phyloP scores from a whole-genome alignment of 2,113 vertebrate species.

The Felis chaus region DNA sequence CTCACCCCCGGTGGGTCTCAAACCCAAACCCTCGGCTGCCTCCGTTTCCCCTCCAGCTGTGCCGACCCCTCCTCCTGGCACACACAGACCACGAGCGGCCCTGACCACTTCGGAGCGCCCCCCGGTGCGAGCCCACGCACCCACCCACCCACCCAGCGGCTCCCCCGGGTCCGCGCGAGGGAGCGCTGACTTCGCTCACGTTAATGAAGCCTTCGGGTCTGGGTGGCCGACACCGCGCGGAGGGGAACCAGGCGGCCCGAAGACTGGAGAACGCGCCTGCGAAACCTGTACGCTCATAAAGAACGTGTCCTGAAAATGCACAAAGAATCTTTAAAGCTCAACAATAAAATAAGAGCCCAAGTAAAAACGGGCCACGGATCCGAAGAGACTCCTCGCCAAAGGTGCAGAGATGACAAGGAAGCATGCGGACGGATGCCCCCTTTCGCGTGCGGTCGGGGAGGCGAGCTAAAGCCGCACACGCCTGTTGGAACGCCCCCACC shows the following conservation, averaged over 20 bases:
- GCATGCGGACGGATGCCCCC: background rate
- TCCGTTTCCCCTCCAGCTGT: background rate
- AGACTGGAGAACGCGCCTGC: background rate
- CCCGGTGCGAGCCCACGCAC: background rate
- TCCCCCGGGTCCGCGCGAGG: too few species aligned
- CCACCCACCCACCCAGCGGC: background rate
- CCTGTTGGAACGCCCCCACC: background rate
- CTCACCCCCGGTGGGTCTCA: too few species aligned
- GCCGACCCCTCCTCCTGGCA: background rate
- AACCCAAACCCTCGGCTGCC: background rate
- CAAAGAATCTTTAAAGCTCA: background rate
- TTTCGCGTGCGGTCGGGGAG: background rate
- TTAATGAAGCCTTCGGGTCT: background rate
- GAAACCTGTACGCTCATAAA: fast-evolving
- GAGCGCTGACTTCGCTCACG: background rate
- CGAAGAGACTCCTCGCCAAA: background rate
- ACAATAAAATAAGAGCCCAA: background rate
- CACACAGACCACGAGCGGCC: background rate
- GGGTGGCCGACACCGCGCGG: background rate
- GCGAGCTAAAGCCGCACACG: background rate
- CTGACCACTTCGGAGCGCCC: background rate
- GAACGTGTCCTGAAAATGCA: background rate
- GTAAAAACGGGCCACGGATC: background rate
- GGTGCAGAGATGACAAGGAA: background rate
- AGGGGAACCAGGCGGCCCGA: background rate